Evolutionary conservation across 2,113 vertebrate genomes (phyloP).

Genomic region (Polypterus bichir): DNA sequence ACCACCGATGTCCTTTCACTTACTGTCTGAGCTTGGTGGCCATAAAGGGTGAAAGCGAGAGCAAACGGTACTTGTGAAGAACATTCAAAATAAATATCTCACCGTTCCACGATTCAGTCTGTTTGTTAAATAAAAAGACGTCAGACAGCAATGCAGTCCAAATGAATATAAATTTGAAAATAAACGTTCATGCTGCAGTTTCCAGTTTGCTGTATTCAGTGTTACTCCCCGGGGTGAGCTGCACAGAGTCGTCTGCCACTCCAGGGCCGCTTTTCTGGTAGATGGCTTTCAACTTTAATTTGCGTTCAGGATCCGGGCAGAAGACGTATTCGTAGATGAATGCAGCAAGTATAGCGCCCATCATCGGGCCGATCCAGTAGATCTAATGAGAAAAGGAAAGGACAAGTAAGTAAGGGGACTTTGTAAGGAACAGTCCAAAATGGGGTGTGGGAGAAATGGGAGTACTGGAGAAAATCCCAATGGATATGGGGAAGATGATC

Average conservation of each 20-base stretch:
- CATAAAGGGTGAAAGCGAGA: too few species aligned
- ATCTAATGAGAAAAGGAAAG: slow-evolving; percentile 24
- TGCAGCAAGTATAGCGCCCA: slow-evolving; percentile 38
- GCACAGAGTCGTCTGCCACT: slow-evolving; percentile 12
- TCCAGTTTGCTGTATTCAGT: slow-evolving; percentile 17
- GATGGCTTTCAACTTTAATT: slow-evolving; percentile 8
- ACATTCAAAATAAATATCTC: too few species aligned
- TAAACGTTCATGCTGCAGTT: slow-evolving; percentile 4
- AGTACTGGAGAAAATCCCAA: too few species aligned
- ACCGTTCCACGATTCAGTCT: too few species aligned
- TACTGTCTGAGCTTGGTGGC: too few species aligned
- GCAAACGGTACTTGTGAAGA: too few species aligned
- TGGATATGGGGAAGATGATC: too few species aligned
- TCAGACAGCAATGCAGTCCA: too few species aligned
- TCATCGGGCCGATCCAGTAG: slow-evolving; percentile 45
- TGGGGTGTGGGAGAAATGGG: not conserved
- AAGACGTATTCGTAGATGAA: slow-evolving; percentile 44
- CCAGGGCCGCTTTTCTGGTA: not conserved
- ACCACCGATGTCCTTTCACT: too few species aligned
- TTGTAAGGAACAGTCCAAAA: not conserved
- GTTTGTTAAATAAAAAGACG: too few species aligned
- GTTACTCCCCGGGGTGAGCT: slow-evolving; percentile 9
- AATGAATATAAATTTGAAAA: too few species aligned
- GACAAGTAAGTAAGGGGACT: not conserved
- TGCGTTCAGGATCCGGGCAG: slow-evolving; percentile 39